Conservation (phyloP, 37 sponge, comb jelly and placozoan species). For the Hexactinellida sp. region DNA sequence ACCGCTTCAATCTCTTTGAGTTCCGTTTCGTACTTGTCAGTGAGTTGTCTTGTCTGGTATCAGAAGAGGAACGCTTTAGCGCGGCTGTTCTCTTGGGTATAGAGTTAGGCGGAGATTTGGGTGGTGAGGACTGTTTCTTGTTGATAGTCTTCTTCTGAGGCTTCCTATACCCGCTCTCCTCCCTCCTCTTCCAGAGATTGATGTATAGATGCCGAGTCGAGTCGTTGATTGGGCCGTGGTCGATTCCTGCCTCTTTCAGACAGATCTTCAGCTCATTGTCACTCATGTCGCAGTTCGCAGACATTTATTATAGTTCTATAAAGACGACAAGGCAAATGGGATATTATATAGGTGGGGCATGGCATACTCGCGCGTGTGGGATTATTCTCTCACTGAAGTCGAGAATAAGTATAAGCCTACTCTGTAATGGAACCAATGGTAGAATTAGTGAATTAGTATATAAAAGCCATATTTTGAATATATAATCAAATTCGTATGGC, state of each 20-base stretch:
- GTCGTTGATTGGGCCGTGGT: conserved; percentile 62
- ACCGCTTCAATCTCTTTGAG: not conserved
- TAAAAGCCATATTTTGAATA: not conserved
- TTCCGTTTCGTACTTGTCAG: not conserved
- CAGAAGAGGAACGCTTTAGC: not conserved
- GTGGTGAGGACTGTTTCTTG: not conserved
- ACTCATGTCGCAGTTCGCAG: not conserved
- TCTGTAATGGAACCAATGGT: not conserved
- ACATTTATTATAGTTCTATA: too few relatives aligned
- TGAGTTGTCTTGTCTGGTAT: not conserved
- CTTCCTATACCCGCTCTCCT: not conserved
- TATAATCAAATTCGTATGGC: not conserved
- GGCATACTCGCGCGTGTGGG: too few relatives aligned
- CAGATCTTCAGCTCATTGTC: conserved; percentile 41
- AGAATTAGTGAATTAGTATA: not conserved
- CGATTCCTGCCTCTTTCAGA: conserved; percentile 34
- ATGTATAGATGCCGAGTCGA: conserved; percentile 50
- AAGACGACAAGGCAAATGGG: too few relatives aligned
- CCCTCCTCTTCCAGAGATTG: not conserved
- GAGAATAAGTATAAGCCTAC: not conserved
- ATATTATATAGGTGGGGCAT: too few relatives aligned
- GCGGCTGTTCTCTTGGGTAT: not conserved
- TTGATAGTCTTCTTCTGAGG: not conserved
- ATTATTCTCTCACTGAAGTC: not conserved
- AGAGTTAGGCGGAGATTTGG: not conserved